A percentile compares a stretch with the other conserved stretches of the same genome.
phyloP scores from a whole-genome alignment of 37 sponge, comb jelly and placozoan species.

The Chondrosia reniformis region DNA sequence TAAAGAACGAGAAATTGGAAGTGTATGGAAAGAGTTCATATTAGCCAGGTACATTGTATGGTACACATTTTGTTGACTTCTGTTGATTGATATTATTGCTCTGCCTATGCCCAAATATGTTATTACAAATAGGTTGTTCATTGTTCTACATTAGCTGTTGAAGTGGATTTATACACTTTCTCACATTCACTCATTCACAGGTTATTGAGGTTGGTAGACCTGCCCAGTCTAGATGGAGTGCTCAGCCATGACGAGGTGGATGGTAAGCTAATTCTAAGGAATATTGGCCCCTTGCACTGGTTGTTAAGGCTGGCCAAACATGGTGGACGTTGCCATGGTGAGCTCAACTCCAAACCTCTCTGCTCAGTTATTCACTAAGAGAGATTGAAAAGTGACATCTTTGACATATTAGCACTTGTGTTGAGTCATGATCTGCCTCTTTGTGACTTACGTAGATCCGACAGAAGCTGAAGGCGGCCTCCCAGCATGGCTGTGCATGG shows the following conservation, averaged over 20 bases:
- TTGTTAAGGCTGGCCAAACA: neutral
- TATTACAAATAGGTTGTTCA: too few relatives aligned
- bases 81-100: too few relatives aligned
- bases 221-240: slow-evolving; percentile 46
- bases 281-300: slow-evolving; percentile 15
- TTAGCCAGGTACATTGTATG: slow-evolving; percentile 51
- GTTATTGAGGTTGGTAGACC: slow-evolving; percentile 42
- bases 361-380: neutral
- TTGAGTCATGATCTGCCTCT: neutral
- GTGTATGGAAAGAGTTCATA: slow-evolving; percentile 53
- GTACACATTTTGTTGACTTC: too few relatives aligned
- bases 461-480: slow-evolving; percentile 7
- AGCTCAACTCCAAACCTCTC: neutral
- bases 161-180: too few relatives aligned
- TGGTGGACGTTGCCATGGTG: slow-evolving; percentile 8
- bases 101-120: too few relatives aligned
- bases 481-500: slow-evolving; percentile 48
- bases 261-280: slow-evolving; percentile 49
- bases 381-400: too few relatives aligned
- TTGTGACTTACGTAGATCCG: neutral
- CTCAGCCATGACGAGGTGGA: slow-evolving; percentile 42
- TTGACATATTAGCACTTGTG: neutral
- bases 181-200: slow-evolving; percentile 17
- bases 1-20: slow-evolving; percentile 26
- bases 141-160: too few relatives aligned